Conservation (phyloP, 2,888 invertebrate species). For the Erannis defoliaria region DNA sequence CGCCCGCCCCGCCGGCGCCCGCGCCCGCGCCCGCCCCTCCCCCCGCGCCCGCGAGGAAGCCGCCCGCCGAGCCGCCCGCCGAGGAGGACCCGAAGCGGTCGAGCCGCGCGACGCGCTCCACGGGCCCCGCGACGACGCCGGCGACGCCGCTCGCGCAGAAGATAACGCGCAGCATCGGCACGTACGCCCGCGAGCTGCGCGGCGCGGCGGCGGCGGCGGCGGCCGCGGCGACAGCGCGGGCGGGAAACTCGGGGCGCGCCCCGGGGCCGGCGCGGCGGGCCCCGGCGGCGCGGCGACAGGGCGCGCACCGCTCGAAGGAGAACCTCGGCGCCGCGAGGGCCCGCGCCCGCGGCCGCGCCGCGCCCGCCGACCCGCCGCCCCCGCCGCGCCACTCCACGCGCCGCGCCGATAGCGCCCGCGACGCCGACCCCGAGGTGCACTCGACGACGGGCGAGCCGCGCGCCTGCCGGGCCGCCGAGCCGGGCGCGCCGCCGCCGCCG, state of each 20-base stretch:
- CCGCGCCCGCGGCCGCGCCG: constrained; percentile 48
- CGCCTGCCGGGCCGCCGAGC: constrained; percentile 42
- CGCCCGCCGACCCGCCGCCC: constrained; percentile 49
- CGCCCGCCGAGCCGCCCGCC: constrained; percentile 34
- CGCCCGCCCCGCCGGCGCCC: constrained; percentile 50
- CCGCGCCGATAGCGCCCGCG: constrained; percentile 54
- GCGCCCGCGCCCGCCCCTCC: constrained; percentile 52
- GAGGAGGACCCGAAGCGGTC: constrained; percentile 51
- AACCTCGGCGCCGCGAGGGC: constrained; percentile 71
- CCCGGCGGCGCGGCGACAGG: constrained; percentile 71
- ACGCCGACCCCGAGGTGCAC: constrained; percentile 50
- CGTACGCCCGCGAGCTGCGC: constrained; percentile 62
- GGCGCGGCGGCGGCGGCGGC: constrained; percentile 56
- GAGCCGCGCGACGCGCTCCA: constrained; percentile 57
- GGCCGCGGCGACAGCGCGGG: constrained; percentile 56
- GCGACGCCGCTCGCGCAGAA: constrained; percentile 59
- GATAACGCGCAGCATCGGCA: constrained; percentile 61
- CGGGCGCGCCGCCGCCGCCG: constrained; percentile 47
- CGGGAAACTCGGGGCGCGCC: constrained; percentile 79
- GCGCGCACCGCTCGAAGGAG: constrained; percentile 77
- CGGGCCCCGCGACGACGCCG: constrained; percentile 52
- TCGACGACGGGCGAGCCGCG: constrained; percentile 40
- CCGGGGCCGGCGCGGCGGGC: constrained; percentile 74
- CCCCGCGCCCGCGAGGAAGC: constrained; percentile 36
- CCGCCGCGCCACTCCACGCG: constrained; percentile 49